Conservation (phyloP, 2,797 vertebrate species). For the Semaprochilodus insignis region DNA sequence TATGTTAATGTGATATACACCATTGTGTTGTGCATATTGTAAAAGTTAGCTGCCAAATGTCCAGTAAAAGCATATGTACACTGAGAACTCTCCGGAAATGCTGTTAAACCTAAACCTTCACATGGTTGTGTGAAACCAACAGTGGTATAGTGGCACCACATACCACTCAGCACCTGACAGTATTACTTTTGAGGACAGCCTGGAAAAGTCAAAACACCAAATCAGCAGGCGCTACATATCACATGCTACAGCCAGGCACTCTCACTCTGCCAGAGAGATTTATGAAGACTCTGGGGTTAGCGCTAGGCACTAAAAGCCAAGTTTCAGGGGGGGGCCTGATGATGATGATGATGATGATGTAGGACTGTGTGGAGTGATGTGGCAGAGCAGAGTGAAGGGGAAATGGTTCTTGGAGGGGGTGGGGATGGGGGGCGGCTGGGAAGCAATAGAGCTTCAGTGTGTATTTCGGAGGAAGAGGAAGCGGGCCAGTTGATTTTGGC, state of each 20-base stretch:
- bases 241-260: constrained; percentile 59
- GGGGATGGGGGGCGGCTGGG: constrained; percentile 19
- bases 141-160: constrained; percentile 3
- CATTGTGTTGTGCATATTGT: too few relatives aligned
- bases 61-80: too few relatives aligned
- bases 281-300: constrained; percentile 58
- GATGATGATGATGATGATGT: constrained; percentile 63
- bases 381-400: constrained; percentile 48
- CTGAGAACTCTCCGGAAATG: not conserved
- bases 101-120: not conserved
- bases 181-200: constrained; percentile 35
- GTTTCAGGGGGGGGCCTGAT: constrained; percentile 41
- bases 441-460: constrained; percentile 60
- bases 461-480: constrained; percentile 66
- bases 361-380: constrained; percentile 57
- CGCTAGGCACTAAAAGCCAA: constrained; percentile 51
- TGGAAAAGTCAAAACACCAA: constrained; percentile 48
- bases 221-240: constrained; percentile 48
- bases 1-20: too few relatives aligned
- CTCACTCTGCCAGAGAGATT: constrained; percentile 64
- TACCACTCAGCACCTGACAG: constrained; percentile 31
- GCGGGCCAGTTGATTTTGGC: constrained; percentile 76
- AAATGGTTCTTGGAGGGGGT: constrained; percentile 3
- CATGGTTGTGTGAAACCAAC: not conserved
- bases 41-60: too few relatives aligned